Conservation (phyloP, 2,888 invertebrate genomes). For the Sinopyrophorus schimmeli region DNA sequence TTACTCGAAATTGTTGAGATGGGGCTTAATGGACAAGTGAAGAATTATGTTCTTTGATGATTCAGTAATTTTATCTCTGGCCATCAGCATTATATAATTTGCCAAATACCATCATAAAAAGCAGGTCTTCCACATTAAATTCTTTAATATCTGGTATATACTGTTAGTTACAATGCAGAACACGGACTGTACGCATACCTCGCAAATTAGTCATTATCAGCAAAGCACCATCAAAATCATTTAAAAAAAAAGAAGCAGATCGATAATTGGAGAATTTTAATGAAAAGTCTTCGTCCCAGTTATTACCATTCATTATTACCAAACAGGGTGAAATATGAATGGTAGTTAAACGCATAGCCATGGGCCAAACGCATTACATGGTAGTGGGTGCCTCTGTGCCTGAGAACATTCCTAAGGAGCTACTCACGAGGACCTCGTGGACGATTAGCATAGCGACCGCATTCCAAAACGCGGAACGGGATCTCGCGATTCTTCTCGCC, state of each 20-base stretch:
- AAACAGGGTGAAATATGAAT: constrained; percentile 22
- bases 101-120: too few relatives aligned
- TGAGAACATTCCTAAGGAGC: constrained; percentile 31
- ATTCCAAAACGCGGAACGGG: constrained; percentile 35
- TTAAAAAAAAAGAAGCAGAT: background rate
- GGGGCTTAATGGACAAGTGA: too few relatives aligned
- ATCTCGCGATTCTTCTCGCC: constrained; percentile 25
- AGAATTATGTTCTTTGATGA: too few relatives aligned
- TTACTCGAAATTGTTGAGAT: too few relatives aligned
- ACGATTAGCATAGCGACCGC: constrained; percentile 36
- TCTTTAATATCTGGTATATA: too few relatives aligned
- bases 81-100: too few relatives aligned
- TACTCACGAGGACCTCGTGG: constrained; percentile 24
- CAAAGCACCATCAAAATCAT: background rate
- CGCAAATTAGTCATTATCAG: background rate
- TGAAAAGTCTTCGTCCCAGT: background rate
- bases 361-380: constrained; percentile 20
- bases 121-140: too few relatives aligned
- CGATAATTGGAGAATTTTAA: background rate
- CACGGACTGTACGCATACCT: background rate
- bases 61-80: too few relatives aligned
- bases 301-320: background rate
- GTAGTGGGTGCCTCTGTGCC: constrained; percentile 30
- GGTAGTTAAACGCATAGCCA: constrained; percentile 9
- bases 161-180: background rate